Base-by-base conservation (phyloP, 2,113 vertebrate species). In the Nothoprocta pentlandii region DNA sequence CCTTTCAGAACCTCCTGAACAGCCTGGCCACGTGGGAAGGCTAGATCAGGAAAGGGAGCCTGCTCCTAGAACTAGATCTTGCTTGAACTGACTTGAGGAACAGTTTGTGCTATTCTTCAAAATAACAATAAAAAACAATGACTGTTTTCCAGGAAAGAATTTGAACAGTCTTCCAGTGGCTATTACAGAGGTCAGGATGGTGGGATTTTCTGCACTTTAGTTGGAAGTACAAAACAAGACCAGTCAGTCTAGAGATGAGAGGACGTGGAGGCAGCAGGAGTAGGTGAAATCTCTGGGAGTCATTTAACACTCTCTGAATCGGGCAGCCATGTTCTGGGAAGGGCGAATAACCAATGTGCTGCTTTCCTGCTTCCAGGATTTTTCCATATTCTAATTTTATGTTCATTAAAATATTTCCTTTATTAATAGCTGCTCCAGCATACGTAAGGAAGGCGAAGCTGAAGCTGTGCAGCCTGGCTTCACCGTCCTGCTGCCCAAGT, bases 311-410 rank as follows among this genome's bases (percentile, higher is more conserved):
- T 36, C 36, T 67, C 14, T 92, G 59, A 23, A 9, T 81, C 2
- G 0, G 1, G 0, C 28, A 64, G 36, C 56, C 7, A 2, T 64
- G 51, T 71, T 81, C 32, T 81, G 51, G 22, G 9, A 16, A 10
- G 36, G 51, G 34, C 54, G 6, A n/a, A 17, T 69, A 21, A 77
- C 36, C 16, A 80, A 5, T 14, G 20, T 81, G 28, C 39, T 7
- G 22, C 56, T 81, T 5, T 83, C 30, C 19, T 70, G 20, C 3
- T 15, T 26, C 58, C 87, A 2, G 16, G 9, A 42, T 84, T 94
- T 92, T 93, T 58, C 61, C 44, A 12, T 78, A 4, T 11, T 44
- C 68, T 53, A 4, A n/a, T 77, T 89, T 86, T 44, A 17, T 8
- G 6, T 89, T 88, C 1, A 16, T 85, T 87, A 74, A 62, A 59